Conservation (phyloP, 1,140 invertebrate genomes). For the Drosophila fuyamai region DNA sequence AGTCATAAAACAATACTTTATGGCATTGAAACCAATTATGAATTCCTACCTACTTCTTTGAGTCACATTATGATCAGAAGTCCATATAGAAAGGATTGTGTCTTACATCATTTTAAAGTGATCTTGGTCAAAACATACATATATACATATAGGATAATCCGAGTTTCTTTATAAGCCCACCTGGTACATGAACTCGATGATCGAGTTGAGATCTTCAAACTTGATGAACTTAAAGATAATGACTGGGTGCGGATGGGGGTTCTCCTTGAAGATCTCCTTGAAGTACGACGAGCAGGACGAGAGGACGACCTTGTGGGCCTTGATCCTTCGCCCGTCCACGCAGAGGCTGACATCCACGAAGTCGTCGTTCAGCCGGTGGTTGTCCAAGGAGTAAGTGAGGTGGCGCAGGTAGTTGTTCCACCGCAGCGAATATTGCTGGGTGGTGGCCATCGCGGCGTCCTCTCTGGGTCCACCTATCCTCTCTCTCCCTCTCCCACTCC, state of each 20-base stretch:
- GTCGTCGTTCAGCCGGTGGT: slow-evolving; percentile 90
- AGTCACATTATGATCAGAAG: too few relatives aligned
- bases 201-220: slow-evolving; percentile 91
- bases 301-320: slow-evolving; percentile 93
- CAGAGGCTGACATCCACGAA: slow-evolving; percentile 94
- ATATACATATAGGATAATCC: too few relatives aligned
- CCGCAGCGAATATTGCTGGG: slow-evolving; percentile 90
- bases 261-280: slow-evolving; percentile 93
- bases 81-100: too few relatives aligned
- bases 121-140: too few relatives aligned
- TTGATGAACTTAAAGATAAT: slow-evolving; percentile 94
- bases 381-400: slow-evolving; percentile 91
- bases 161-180: slow-evolving; percentile 26
- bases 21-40: too few relatives aligned
- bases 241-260: slow-evolving; percentile 93
- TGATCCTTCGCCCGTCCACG: slow-evolving; percentile 92
- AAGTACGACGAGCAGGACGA: slow-evolving; percentile 94
- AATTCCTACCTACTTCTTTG: too few relatives aligned
- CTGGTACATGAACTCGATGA: slow-evolving; percentile 94
- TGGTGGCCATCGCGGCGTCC: slow-evolving; percentile 73
- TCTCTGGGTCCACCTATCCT: background rate
- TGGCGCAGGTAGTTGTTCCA: slow-evolving; percentile 92
- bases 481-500: background rate
- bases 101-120: too few relatives aligned
- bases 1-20: too few relatives aligned